Evolutionary conservation across 2,888 invertebrate genomes (phyloP).

Genomic region (Kuschelorhynchus macadamiae): DNA sequence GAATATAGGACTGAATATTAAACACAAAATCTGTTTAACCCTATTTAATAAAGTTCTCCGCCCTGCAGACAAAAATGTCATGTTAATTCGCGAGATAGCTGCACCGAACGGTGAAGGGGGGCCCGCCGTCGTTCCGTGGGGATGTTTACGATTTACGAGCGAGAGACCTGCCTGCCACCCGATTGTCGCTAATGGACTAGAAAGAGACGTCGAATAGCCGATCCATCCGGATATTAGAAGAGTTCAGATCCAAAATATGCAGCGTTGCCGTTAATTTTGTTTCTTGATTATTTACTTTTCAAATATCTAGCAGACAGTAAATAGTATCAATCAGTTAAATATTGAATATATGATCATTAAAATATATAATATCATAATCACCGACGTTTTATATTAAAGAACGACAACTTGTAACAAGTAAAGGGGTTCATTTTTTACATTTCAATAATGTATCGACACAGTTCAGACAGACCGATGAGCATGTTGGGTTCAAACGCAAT

Average conservation of each 20-base stretch:
- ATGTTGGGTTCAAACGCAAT: too few relatives aligned
- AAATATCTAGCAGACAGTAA: too few relatives aligned
- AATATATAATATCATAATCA: too few relatives aligned
- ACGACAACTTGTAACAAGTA: too few relatives aligned
- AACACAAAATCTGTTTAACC: slow-evolving; percentile 31
- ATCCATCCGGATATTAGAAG: slow-evolving; percentile 68
- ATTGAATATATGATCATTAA: too few relatives aligned
- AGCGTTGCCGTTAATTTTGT: slow-evolving; percentile 38
- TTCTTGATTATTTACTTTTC: not conserved
- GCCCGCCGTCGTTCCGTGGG: slow-evolving; percentile 48
- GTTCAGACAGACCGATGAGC: too few relatives aligned
- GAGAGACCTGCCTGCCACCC: slow-evolving; percentile 50
- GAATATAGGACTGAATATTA: slow-evolving; percentile 23
- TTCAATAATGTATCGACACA: too few relatives aligned
- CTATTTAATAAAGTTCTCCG: slow-evolving; percentile 40
- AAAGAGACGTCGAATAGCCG: slow-evolving; percentile 55
- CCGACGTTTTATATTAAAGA: too few relatives aligned
- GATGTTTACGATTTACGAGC: slow-evolving; percentile 67
- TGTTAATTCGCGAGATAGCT: slow-evolving; percentile 49
- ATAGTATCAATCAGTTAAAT: too few relatives aligned
- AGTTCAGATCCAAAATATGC: slow-evolving; percentile 63
- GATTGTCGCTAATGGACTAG: slow-evolving; percentile 60
- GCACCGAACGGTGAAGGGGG: slow-evolving; percentile 54
- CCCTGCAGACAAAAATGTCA: slow-evolving; percentile 50
- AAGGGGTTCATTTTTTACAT: too few relatives aligned